Percentiles rank a stretch among this genome's conserved stretches.
Evolutionary conservation across 2,888 invertebrate species (phyloP).

Genomic region (Oxytorus armatus): DNA sequence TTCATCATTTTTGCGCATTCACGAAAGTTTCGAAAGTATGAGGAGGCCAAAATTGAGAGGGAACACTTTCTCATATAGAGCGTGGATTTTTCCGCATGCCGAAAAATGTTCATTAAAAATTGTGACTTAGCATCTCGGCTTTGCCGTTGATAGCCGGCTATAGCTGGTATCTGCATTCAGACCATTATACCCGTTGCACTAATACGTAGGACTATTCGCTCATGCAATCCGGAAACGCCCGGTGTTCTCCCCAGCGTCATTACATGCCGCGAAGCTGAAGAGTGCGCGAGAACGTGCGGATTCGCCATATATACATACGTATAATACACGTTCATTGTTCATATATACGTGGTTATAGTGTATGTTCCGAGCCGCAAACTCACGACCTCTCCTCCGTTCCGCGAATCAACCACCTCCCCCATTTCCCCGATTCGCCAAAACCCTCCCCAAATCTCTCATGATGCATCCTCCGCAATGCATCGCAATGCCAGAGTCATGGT

Average conservation of each 20-base stretch:
- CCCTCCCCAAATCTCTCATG: conserved; percentile 51
- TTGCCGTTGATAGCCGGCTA: conserved; percentile 5
- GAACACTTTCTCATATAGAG: too few relatives aligned
- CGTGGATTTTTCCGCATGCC: too few relatives aligned
- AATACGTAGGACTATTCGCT: conserved; percentile 39
- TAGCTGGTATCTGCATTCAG: not conserved
- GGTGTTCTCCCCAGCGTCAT: conserved; percentile 43
- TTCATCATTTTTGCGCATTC: too few relatives aligned
- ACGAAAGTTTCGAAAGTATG: too few relatives aligned
- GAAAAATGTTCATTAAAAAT: too few relatives aligned
- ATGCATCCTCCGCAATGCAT: conserved; percentile 54
- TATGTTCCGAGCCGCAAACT: conserved; percentile 21
- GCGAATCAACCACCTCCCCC: not conserved
- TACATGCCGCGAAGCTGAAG: conserved; percentile 44
- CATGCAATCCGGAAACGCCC: conserved; percentile 52
- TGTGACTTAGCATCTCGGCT: not conserved
- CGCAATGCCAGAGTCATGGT: conserved; percentile 56
- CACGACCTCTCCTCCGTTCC: conserved; percentile 12
- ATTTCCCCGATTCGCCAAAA: not conserved
- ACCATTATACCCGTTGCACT: conserved; percentile 26
- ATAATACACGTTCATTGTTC: not conserved
- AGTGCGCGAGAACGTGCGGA: conserved; percentile 20
- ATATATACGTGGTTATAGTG: not conserved
- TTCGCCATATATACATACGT: too few relatives aligned
- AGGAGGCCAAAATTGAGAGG: too few relatives aligned